Evolutionary conservation across 2,888 invertebrate genomes (phyloP), one percentile per base, ranked within the genome.

Genomic region (Chaitophorus viminalis): DNA sequence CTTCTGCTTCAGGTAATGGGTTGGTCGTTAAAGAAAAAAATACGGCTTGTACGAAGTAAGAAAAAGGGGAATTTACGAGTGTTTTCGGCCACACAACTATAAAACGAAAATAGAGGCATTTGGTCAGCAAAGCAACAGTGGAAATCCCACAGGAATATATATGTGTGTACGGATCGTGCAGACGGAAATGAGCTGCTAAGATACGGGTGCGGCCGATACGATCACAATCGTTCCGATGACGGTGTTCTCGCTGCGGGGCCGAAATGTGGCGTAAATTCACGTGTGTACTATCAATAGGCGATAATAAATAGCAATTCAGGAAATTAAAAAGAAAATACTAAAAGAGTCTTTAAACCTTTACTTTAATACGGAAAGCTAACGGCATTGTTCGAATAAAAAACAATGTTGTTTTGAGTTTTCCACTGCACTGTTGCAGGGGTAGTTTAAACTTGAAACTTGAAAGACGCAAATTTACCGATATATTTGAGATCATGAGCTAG

Each of bases 161-260:
- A n/a, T n/a, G 29, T 31, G 72, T 54, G 46, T 33, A 36, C 46
- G 29, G 79, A 14, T 54, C 29, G 36, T 29, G 87, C 81, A 39
- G 74, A 72, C 87, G 87, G 87, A 87, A 87, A 87, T 87, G 87
- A 87, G 65, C 72, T 81, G 87, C 87, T 87, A 87, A 87, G 74
- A 87, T 81, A 81, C 87, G 87, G 52, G 79, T 65, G 78, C 39
- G 25, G 29, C 72, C 18, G 87, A 87, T 87, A 87, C 81, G 81
- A 87, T 87, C 87, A 74, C 39, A 33, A n/a, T 60, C 75, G 68
- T n/a, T 46, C 25, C 68, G 46, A 14, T 2, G 33, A 36, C 81
- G 31, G 39, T 81, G 87, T 87, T 84, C 65, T 76, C 46, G 33
- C 46, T 46, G 81, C 14, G 31, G 70, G 31, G 5, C n/a, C 18